A percentile compares a stretch with the other conserved stretches of the same genome.
Conservation (phyloP, 2,888 invertebrate species). For the Creontiades dilutus region DNA sequence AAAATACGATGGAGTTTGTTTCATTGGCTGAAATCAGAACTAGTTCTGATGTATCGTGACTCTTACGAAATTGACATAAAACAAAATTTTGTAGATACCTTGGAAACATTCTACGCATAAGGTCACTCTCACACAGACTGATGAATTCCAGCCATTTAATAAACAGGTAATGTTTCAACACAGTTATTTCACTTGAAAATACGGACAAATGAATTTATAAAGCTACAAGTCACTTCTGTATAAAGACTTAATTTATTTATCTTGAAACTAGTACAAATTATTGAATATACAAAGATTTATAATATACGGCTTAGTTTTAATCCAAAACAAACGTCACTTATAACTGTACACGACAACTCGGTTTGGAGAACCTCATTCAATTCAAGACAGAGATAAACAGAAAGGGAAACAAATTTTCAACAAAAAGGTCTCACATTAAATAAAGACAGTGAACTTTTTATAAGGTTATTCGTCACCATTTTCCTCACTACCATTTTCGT, state of each 20-base stretch:
- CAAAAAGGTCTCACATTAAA: not conserved
- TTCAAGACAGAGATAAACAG: not conserved
- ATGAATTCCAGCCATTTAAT: no score
- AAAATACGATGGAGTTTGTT: no score
- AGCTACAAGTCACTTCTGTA: not conserved
- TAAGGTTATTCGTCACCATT: conserved; percentile 44
- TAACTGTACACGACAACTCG: not conserved
- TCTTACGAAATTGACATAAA: no score
- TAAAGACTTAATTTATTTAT: conserved; percentile 5
- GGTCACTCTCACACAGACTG: no score
- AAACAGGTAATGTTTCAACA: no score
- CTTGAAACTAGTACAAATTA: not conserved
- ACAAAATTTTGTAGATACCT: no score
- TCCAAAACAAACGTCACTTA: not conserved
- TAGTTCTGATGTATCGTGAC: no score
- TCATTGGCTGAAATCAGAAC: no score
- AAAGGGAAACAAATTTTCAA: not conserved
- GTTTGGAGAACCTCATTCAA: not conserved
- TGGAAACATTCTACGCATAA: no score
- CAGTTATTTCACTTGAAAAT: no score
- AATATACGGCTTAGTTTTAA: not conserved
- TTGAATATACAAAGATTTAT: conserved; percentile 21
- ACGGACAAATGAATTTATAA: no score
- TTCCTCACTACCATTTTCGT: not conserved
- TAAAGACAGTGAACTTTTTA: not conserved